Base-by-base conservation (phyloP, 92 coral and sea anemone genomes). In the Bergia puertoricense region DNA sequence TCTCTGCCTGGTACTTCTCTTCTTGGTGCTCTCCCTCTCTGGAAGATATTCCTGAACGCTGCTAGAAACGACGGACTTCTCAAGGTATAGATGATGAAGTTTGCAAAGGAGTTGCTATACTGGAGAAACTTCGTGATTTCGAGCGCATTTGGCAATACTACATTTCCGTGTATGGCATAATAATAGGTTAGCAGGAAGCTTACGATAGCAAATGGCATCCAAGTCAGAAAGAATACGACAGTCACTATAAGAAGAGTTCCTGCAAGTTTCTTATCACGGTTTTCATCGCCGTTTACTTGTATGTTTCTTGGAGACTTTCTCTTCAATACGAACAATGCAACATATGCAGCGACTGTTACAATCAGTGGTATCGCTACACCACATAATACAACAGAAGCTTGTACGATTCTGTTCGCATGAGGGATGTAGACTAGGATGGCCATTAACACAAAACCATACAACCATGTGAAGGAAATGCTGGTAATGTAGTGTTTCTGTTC, bases 121-220 rank as follows among this genome's bases (percentile, higher is more conserved):
- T 66, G 73, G 73, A 66, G 73, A 16, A 66, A 20, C 30, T 66
- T 66, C 20, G 20, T 10, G 73, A 66, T 16, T 66, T 16, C 22
- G 2, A 66, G 8, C 22, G 30, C 18, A n/a, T 66, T 66, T 43
- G 38, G n/a, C 5, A 74, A 74, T 5, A 44, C 42, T 10, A 5
- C 37, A 5, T 48, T 4, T 48, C 8, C 54, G 30, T 30, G 30
- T 30, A 30, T 30, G 30, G 30, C 30, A 48, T 48, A 48, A 8
- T 4, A 48, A 48, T 48, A 48, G 54, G 5, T 48, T 8, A 8
- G 8, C 54, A 48, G 8, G 54, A 66, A 66, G 30, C 73, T 66
- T 66, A 6, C 5, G 73, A 81, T 65, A 14, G 85, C 74, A 62
- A 81, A 62, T 37, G 85, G 85, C 74, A 54, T 81, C 85, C 85